Conservation (phyloP, 2,797 vertebrate genomes). For the Propithecus deckenii region DNA sequence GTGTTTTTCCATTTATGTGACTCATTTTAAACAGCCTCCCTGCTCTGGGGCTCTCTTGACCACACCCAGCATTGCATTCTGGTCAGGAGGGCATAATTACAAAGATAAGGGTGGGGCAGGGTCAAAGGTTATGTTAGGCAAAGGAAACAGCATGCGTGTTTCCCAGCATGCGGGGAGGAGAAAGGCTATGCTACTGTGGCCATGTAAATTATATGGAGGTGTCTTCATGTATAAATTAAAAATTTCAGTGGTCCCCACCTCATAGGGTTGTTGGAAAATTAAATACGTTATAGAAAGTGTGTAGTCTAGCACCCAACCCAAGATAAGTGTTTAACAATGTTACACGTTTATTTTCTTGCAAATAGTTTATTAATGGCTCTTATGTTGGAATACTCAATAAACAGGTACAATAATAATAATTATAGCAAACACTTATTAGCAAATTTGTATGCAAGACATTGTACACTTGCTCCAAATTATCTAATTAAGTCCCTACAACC, state of each 20-base stretch:
- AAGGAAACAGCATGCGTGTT: not conserved
- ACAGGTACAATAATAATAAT: not conserved
- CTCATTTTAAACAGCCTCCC: not conserved
- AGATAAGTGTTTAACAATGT: not conserved
- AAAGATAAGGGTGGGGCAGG: not conserved
- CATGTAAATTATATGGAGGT: not conserved
- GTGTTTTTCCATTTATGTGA: not conserved
- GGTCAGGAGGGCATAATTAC: not conserved
- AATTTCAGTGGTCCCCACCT: not conserved
- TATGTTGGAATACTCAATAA: not conserved
- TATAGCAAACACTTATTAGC: not conserved
- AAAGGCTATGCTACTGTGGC: not conserved
- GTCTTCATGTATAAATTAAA: not conserved
- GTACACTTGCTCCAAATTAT: not conserved
- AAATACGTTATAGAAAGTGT: not conserved
- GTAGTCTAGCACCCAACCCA: not conserved
- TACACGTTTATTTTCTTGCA: not conserved
- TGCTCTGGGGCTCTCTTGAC: not conserved
- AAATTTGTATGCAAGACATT: not conserved
- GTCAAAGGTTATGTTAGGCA: not conserved
- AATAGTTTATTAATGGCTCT: not conserved
- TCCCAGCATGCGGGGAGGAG: not conserved
- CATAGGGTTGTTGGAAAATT: not conserved
- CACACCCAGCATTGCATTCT: not conserved
- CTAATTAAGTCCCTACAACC: not conserved